Base-by-base conservation (phyloP, 2,113 vertebrate species). In the Telmatochromis sp. region DNA sequence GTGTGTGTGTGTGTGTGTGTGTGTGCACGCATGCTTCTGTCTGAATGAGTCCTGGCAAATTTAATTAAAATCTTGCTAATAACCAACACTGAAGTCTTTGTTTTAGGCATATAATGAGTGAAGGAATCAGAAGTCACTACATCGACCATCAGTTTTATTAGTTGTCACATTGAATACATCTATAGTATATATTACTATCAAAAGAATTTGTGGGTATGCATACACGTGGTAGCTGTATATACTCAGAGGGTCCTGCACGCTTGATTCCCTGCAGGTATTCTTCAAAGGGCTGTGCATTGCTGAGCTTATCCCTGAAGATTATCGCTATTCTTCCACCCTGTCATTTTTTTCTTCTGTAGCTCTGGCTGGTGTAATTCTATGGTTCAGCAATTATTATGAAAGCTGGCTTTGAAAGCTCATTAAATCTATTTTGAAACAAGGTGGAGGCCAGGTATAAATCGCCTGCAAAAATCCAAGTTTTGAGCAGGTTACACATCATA, bases 361-460 rank as follows among this genome's bases (percentile, higher is more conserved):
- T 81, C 51, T 23, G 51, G 19, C 33, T 82, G 17, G 7, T 71
- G 47, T 82, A 45, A 54, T 80, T 83, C 28, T 82, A 58, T 33
- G 55, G 82, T 75, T 47, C 9, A 45, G 19, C 53, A 82, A 4
- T 31, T 17, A 2, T 28, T 23, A 10, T 35, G 37, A 75, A 82
- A 89, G 53, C 80, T 33, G 80, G 21, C 79, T 88, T 93, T 86
- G 37, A 89, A 91, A 75, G 53, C 80, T 81, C 54, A 86, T 92
- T 82, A 58, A 84, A 81, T 89, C 31, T 83, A 80, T 91, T 90
- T 86, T 78, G 35, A 37, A 83, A 73, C 82, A 79, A 54, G 86
- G 84, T 83, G 35, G 50, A 78, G 79, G 50, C 26, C 85, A 90
- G 80, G 47, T 71, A 47, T 78, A 71, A 85, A 82, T 78, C 40